Percentiles rank a stretch among this genome's conserved stretches.
Evolutionary conservation across 2,797 vertebrate genomes (phyloP).

Genomic region (Lophius americanus): DNA sequence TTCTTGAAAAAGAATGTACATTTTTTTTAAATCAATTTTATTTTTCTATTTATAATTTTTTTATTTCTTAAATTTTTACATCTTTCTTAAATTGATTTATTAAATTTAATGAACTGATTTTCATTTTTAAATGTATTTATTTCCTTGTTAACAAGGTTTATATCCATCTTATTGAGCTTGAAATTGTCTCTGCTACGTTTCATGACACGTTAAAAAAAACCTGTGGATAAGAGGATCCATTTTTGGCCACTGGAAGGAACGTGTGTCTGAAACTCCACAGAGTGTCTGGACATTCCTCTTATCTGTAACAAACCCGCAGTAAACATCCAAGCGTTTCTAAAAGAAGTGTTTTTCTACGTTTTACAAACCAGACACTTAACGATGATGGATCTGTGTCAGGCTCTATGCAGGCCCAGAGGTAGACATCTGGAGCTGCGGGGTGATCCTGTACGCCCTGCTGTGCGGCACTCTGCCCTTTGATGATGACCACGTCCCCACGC

Average conservation of each 20-base stretch:
- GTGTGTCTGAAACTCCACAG: neutral
- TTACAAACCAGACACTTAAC: too few species aligned
- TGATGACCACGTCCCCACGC: conserved; percentile 94
- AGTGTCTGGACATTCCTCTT: neutral
- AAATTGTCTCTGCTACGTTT: neutral
- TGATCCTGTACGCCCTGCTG: conserved; percentile 96
- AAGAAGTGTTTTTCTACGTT: neutral
- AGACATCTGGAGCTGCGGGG: conserved; percentile 98
- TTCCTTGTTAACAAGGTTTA: neutral
- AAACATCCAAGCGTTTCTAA: neutral
- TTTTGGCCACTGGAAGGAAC: too few species aligned
- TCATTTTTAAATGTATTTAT: neutral
- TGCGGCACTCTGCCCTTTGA: conserved; percentile 98
- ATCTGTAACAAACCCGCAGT: neutral
- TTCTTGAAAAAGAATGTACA: too few species aligned
- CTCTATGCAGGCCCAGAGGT: conserved; percentile 97
- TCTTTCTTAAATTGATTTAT: too few species aligned
- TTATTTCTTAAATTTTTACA: too few species aligned
- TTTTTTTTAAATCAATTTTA: too few species aligned
- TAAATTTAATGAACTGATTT: too few species aligned
- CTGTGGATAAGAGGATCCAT: too few species aligned
- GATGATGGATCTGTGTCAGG: conserved; percentile 66
- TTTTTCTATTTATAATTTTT: too few species aligned
- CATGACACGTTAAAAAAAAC: too few species aligned
- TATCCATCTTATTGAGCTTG: neutral